Percentiles rank a stretch among this genome's conserved stretches.
phyloP scores from a whole-genome alignment of 1,140 invertebrate genomes.

The Drosophila insularis region DNA sequence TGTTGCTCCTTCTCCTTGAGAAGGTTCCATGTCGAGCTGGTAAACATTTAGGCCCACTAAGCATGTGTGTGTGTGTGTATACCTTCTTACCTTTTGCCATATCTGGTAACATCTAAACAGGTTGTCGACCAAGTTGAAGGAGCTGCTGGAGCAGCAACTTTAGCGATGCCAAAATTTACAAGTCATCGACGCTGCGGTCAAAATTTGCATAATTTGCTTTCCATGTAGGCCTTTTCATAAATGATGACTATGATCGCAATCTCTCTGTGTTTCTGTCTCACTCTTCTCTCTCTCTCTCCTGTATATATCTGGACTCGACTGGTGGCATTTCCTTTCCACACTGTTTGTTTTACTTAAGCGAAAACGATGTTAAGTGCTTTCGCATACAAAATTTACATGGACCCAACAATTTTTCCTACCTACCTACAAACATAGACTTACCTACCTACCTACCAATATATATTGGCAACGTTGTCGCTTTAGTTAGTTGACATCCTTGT shows the following conservation, averaged over 20 bases:
- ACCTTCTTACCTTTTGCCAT: conserved; percentile 42
- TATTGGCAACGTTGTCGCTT: conserved; percentile 54
- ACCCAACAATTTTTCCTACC: conserved; percentile 61
- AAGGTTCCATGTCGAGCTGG: conserved; percentile 1
- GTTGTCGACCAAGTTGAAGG: conserved; percentile 13
- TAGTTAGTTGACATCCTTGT: conserved; percentile 36
- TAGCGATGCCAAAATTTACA: conserved; percentile 63
- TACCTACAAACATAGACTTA: not conserved
- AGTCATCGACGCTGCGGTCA: conserved; percentile 66
- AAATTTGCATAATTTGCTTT: conserved; percentile 79
- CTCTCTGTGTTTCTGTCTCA: not conserved
- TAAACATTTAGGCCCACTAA: conserved; percentile 59
- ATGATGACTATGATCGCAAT: conserved; percentile 54
- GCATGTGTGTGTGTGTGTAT: conserved; percentile 20
- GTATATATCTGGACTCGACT: not conserved
- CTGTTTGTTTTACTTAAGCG: conserved; percentile 75
- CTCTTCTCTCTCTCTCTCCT: not conserved
- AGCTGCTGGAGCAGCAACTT: not conserved
- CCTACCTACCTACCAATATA: not conserved
- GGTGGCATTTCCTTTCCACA: conserved; percentile 17
- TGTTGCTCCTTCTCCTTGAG: conserved; percentile 28
- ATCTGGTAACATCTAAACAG: conserved; percentile 66
- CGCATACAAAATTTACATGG: conserved; percentile 80
- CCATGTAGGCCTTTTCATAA: conserved; percentile 67
- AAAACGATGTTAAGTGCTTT: conserved; percentile 80